Evolutionary conservation across 2,113 vertebrate genomes (phyloP), one percentile per base, ranked within the genome.

Genomic region (Lepus europaeus): DNA sequence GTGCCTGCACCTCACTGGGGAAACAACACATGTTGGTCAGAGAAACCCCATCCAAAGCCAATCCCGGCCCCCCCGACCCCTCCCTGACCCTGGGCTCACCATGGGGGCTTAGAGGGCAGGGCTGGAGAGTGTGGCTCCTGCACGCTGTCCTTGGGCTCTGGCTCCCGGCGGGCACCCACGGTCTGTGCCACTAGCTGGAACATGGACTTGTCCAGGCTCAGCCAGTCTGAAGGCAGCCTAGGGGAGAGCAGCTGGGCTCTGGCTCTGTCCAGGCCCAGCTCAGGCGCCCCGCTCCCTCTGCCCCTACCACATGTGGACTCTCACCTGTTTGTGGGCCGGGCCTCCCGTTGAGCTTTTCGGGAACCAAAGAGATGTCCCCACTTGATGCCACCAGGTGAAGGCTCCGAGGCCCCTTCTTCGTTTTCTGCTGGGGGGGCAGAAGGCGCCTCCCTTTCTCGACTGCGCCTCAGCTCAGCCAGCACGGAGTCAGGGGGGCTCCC

Each of bases 401-500:
- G 59, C 69, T 95, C 92, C 29, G 59, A 27, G 87, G 22, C 7
- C 78, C 77, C 89, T 90, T 51, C 86, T 25, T 95, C n/a, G 93
- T 63, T 96, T 93, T 72, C 87, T 94, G 89, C 56, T 29, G 89
- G 45, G 3, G 64, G 82, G 1, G 49, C 93, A 36, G 77, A 1
- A 3, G 93, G 83, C 27, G 68, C 89, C 51, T 98, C 98, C 90
- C 97, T 98, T 61, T 99, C 98, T 80, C 98, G 96, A 92, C 96
- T 98, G 45, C 86, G 97, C 90, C 98, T 99, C 89, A 99, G 98
- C 96, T 99, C 98, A 2, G 98, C 98, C 51, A 99, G 96, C 64
- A 99, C 98, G 0, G 99, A 99, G 93, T 99, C 99, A 0, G 99
- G 99, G 0, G 99, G 99, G 93, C 99, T 99, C 33, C 99, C 99